phyloP scores from a whole-genome alignment of 2,113 vertebrate genomes.

The Corvus cornix region DNA sequence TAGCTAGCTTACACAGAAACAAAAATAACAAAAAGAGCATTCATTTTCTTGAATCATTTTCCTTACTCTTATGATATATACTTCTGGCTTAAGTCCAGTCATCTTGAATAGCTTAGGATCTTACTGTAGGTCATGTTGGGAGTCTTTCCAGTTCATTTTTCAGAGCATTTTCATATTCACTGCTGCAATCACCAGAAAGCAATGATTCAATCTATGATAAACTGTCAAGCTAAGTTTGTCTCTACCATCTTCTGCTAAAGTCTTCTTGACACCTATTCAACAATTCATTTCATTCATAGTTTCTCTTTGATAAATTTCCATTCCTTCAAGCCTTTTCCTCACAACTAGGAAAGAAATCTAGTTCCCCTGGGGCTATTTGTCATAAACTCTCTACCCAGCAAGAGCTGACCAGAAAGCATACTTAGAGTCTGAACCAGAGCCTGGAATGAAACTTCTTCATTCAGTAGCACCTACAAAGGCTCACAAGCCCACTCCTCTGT shows the following conservation, averaged over 20 bases:
- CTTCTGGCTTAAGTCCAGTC: background rate
- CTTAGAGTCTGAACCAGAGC: background rate
- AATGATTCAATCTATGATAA: background rate
- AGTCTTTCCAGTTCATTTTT: background rate
- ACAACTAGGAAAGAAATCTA: background rate
- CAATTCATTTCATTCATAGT: background rate
- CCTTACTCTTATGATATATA: background rate
- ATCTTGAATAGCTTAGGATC: background rate
- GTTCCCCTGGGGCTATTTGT: background rate
- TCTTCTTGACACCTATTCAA: background rate
- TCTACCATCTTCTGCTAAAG: background rate
- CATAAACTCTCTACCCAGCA: background rate
- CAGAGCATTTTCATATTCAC: background rate
- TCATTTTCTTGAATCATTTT: background rate
- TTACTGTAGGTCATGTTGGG: background rate
- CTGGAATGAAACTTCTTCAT: background rate
- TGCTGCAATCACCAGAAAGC: background rate
- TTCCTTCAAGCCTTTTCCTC: background rate
- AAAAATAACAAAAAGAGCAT: background rate
- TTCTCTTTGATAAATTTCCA: background rate
- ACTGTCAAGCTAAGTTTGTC: background rate
- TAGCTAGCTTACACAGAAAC: background rate
- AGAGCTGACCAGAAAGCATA: background rate
- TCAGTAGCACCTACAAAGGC: background rate
- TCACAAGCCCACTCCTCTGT: background rate